Percentiles rank a stretch among this genome's conserved stretches.
These are phyloP conservation scores for Phrynocephalus forsythii DNA, from an alignment of 2,797 vertebrate species.

Conservation along the genomic window DNA sequence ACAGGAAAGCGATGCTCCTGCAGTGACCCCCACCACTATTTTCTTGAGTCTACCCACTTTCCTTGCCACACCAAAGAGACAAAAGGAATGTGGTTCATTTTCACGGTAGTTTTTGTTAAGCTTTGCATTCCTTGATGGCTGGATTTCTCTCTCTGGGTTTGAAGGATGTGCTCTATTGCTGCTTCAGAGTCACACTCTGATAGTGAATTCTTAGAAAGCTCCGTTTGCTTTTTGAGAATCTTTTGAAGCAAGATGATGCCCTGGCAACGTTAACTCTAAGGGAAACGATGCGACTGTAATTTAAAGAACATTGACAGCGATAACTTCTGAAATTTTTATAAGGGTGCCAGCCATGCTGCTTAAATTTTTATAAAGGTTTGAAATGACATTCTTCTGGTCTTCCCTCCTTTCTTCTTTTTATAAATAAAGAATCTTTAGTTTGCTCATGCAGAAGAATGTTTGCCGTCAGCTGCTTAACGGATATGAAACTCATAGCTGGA, in stretches of 20 bases:
- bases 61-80: neutral
- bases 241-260: conserved; percentile 53
- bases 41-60: neutral
- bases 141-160: conserved; percentile 32
- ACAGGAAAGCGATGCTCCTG: neutral
- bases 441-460: conserved; percentile 46
- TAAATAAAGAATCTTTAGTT: conserved; percentile 29
- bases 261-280: conserved; percentile 37
- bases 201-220: conserved; percentile 32
- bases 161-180: neutral
- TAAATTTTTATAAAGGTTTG: conserved; percentile 61
- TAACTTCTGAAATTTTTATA: conserved; percentile 56
- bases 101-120: conserved; percentile 14
- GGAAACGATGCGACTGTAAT: conserved; percentile 38
- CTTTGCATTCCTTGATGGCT: conserved; percentile 4
- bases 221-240: conserved; percentile 43
- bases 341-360: conserved; percentile 35
- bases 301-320: conserved; percentile 50
- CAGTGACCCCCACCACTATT: neutral
- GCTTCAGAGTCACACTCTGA: conserved; percentile 21
- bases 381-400: conserved; percentile 46
- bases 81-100: conserved; percentile 25
- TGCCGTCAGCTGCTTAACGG: conserved; percentile 29
- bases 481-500: conserved; percentile 19
- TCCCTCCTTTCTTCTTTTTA: neutral